These are phyloP conservation scores for Pinna nobilis DNA, from an alignment of 1,140 invertebrate species.

Conservation along the genomic window DNA sequence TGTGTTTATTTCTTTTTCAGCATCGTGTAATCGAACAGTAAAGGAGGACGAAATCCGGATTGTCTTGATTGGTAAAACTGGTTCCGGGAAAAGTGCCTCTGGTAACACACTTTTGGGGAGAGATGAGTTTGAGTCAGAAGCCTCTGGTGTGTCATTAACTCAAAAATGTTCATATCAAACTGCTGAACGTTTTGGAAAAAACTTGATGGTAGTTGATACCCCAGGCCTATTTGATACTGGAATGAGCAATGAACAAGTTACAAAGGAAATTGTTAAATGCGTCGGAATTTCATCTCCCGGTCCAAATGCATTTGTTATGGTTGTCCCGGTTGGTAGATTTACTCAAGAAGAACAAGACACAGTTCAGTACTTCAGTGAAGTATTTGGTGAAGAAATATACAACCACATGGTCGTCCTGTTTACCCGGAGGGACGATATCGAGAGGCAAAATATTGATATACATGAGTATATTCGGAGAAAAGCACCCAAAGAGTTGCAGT, in stretches of 20 bases:
- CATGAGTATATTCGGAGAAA: background rate
- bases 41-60: background rate
- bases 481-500: background rate
- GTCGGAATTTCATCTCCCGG: conserved; percentile 41
- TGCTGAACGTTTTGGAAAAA: background rate
- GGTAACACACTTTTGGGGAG: conserved; percentile 14
- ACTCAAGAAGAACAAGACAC: conserved; percentile 26
- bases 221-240: conserved; percentile 47
- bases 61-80: conserved; percentile 24
- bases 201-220: conserved; percentile 42
- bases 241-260: conserved; percentile 24
- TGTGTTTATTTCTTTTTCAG: no score
- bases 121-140: background rate
- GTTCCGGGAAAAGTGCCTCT: conserved; percentile 15
- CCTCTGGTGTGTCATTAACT: conserved; percentile 10
- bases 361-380: conserved; percentile 14
- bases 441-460: background rate
- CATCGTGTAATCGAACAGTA: no score
- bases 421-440: conserved; percentile 1
- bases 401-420: conserved; percentile 2
- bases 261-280: conserved; percentile 45
- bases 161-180: background rate
- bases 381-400: conserved; percentile 10
- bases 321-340: conserved; percentile 11
- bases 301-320: conserved; percentile 36